Conservation (phyloP, 1,140 invertebrate species). For the Melipona quadrifasciata region DNA sequence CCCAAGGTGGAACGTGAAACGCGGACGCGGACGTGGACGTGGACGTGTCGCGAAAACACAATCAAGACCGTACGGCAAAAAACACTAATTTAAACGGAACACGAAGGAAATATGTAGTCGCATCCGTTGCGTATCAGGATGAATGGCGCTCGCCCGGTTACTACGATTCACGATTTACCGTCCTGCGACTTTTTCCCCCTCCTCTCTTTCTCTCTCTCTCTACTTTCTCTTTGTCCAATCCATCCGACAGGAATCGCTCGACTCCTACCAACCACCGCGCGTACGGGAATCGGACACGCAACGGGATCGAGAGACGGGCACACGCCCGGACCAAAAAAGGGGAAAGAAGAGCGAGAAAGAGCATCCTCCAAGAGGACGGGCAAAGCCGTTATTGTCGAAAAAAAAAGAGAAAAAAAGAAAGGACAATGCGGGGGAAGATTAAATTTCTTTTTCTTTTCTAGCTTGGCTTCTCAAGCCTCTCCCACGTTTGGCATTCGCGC, state of each 20-base stretch:
- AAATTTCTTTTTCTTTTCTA: slow-evolving; percentile 70
- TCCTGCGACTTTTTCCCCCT: slow-evolving; percentile 66
- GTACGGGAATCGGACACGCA: too few species aligned
- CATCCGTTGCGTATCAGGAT: slow-evolving; percentile 76
- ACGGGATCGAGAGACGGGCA: not conserved
- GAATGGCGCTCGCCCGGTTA: slow-evolving; percentile 71
- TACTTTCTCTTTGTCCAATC: slow-evolving; percentile 2
- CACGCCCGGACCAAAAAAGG: not conserved
- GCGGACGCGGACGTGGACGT: not conserved
- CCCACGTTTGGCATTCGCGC: too few species aligned
- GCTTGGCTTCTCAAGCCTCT: slow-evolving; percentile 53
- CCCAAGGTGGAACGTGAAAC: not conserved
- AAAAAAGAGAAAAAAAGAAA: not conserved
- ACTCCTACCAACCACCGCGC: not conserved
- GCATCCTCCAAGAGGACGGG: slow-evolving; percentile 4
- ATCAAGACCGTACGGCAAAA: slow-evolving; percentile 67
- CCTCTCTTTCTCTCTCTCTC: not conserved
- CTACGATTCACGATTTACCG: slow-evolving; percentile 75
- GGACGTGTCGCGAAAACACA: slow-evolving; percentile 60
- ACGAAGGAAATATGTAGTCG: slow-evolving; percentile 78
- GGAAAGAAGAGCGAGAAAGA: not conserved
- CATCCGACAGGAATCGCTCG: not conserved
- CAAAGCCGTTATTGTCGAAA: slow-evolving; percentile 70
- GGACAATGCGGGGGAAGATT: slow-evolving; percentile 71
- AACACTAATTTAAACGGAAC: slow-evolving; percentile 78